Base-by-base conservation (phyloP, 2,888 invertebrate genomes). In the Piscicola geometra region DNA sequence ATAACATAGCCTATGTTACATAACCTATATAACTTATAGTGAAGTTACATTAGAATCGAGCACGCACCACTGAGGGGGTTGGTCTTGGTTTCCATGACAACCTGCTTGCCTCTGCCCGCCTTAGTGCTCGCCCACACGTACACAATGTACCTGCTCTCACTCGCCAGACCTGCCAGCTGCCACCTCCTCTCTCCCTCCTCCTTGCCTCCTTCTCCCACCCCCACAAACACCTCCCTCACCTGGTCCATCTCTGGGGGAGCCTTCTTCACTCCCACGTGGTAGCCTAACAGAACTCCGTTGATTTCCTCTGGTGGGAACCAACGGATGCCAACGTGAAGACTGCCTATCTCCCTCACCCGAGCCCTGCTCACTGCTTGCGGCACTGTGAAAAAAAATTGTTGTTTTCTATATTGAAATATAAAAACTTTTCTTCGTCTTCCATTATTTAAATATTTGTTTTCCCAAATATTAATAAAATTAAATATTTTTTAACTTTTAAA, bases 231-330 rank as follows among this genome's bases (percentile, higher is more conserved):
- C 32, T 68, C 21, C 5, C 5, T 25, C 12, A 56, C 3, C 25
- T 25, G 35, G 9, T 35, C 30, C 30, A 35, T 73, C 21, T 3
- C 18, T 12, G 12, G 47, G 5, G 33, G 32, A 83, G 87, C 86
- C 79, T 90, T 89, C 83, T 92, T 91, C 85, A 93, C 96, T 84
- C 91, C 93, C 80, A 98, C 91, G 83, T 91, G 91, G 86, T 97
- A 99, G 0, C 95, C 95, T 0, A 91, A 92, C 0, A 99, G 86
- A 77, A 90, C 89, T 36, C 99, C 99, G 86, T 99, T 99, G 21
- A 93, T 91, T 82, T 93, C 91, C 52, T 91, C 88, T 0, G 99
- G 98, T 82, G 90, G 91, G 82, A 92, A 91, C 99, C 99, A 99
- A 78, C 91, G 89, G 1, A 80, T 71, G 30, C 35, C 66, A 56